A percentile compares a stretch with the other conserved stretches of the same genome.
Conservation (phyloP, 1,140 invertebrate genomes). For the Habropoda laboriosa region DNA sequence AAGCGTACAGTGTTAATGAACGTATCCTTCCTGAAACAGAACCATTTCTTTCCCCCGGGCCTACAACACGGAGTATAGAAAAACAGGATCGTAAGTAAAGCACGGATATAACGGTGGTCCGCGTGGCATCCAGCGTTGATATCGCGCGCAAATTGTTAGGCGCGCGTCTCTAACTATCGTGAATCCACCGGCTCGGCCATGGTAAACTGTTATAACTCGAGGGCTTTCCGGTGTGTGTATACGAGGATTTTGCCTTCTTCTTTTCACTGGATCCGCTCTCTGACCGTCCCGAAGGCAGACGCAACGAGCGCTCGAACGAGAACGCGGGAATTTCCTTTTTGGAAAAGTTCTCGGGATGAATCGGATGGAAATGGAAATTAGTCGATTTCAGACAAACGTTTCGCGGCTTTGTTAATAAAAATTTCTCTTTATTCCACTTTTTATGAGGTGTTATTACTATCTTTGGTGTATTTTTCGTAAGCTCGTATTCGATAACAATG, state of each 20-base stretch:
- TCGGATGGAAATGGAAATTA: too few species aligned
- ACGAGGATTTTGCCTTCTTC: constrained; percentile 15
- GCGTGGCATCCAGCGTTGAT: background rate
- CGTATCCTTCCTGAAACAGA: background rate
- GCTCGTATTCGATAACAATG: too few species aligned
- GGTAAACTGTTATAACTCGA: constrained; percentile 47
- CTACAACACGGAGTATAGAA: too few species aligned
- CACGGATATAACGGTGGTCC: constrained; percentile 25
- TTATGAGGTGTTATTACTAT: too few species aligned
- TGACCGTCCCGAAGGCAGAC: constrained; percentile 33
- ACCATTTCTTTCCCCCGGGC: too few species aligned
- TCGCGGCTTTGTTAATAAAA: too few species aligned
- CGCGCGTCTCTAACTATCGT: constrained; percentile 2
- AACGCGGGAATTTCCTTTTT: too few species aligned
- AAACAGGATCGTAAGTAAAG: constrained; percentile 7
- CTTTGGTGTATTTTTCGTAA: too few species aligned
- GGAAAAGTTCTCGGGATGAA: too few species aligned
- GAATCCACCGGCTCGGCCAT: constrained; percentile 18
- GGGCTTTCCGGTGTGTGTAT: constrained; percentile 42
- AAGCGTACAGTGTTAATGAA: background rate
- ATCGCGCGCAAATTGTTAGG: constrained; percentile 24
- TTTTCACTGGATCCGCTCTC: too few species aligned
- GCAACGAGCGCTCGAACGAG: constrained; percentile 1
- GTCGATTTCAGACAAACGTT: too few species aligned
- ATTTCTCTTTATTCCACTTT: too few species aligned